These are phyloP conservation scores for Atethmia centrago DNA, from an alignment of 2,888 invertebrate genomes.

Conservation along the genomic window DNA sequence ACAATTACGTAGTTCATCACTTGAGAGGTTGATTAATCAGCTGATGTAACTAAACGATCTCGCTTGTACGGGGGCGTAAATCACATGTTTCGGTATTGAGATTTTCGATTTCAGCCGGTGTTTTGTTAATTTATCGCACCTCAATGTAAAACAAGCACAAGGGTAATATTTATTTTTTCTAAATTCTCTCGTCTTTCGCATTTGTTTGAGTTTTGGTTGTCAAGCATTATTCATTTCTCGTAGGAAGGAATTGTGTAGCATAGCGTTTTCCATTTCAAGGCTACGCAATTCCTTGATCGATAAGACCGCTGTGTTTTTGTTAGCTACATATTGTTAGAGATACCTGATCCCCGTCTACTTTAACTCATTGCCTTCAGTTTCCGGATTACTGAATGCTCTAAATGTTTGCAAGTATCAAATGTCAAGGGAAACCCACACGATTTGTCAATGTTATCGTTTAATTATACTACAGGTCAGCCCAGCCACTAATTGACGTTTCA, in stretches of 20 bases:
- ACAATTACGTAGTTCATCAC: conserved; percentile 46
- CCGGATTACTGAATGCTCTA: conserved; percentile 39
- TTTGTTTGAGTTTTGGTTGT: conserved; percentile 14
- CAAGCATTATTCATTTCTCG: conserved; percentile 28
- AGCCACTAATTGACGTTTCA: too few relatives aligned
- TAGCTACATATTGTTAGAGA: conserved; percentile 20
- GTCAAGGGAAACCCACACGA: conserved; percentile 43
- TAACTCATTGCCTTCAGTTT: conserved; percentile 46
- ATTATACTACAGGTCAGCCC: conserved; percentile 24
- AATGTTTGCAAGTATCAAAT: conserved; percentile 45
- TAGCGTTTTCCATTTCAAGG: conserved; percentile 33
- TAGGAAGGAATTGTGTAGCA: too few relatives aligned
- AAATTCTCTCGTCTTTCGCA: conserved; percentile 11
- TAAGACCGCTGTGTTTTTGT: conserved; percentile 21
- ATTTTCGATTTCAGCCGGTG: conserved; percentile 33
- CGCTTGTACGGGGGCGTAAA: conserved; percentile 32
- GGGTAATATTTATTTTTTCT: conserved; percentile 18
- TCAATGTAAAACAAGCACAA: conserved; percentile 52
- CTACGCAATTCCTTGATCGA: conserved; percentile 18
- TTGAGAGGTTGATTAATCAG: conserved; percentile 47
- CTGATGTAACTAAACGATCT: conserved; percentile 51
- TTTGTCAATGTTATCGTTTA: conserved; percentile 43
- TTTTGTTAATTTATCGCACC: conserved; percentile 45
- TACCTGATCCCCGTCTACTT: conserved; percentile 31
- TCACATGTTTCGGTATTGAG: conserved; percentile 23